A percentile compares a stretch with the other conserved stretches of the same genome.
Conservation (phyloP, 2,113 vertebrate species). For the Syngnathus floridae region DNA sequence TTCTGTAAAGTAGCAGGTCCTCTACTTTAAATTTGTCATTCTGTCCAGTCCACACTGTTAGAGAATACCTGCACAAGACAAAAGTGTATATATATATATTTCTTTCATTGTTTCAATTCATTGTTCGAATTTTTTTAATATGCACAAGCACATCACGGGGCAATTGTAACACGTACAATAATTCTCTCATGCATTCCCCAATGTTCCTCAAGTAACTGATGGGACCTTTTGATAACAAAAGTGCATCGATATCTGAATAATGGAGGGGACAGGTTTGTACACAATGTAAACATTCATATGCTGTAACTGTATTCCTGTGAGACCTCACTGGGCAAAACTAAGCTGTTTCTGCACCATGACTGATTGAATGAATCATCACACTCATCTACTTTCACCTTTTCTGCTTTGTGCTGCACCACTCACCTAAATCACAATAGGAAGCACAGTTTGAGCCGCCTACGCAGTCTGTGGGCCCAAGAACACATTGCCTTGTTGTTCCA, state of each 20-base stretch:
- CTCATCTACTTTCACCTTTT: neutral
- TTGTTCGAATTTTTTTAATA: too few species aligned
- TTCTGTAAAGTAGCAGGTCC: slow-evolving; percentile 77
- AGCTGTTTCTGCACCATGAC: neutral
- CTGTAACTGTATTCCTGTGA: neutral
- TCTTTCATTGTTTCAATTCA: too few species aligned
- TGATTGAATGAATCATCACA: slow-evolving; percentile 1
- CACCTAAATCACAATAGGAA: neutral
- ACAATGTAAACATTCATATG: neutral
- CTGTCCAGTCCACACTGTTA: slow-evolving; percentile 86
- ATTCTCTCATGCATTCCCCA: neutral
- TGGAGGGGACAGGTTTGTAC: neutral
- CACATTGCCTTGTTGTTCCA: neutral
- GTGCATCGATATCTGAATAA: neutral
- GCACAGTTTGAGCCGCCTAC: neutral
- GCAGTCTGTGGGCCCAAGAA: slow-evolving; percentile 1
- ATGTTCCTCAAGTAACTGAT: neutral
- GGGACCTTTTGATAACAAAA: too few species aligned
- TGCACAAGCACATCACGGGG: neutral
- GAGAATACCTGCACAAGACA: slow-evolving; percentile 73
- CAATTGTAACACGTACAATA: neutral
- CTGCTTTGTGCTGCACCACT: neutral
- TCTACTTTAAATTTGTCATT: slow-evolving; percentile 70
- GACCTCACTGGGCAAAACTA: neutral
- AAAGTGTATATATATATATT: neutral